A percentile compares a stretch with the other conserved stretches of the same genome.
phyloP scores from a whole-genome alignment of 2,888 invertebrate species.

The Tinea trinotella region DNA sequence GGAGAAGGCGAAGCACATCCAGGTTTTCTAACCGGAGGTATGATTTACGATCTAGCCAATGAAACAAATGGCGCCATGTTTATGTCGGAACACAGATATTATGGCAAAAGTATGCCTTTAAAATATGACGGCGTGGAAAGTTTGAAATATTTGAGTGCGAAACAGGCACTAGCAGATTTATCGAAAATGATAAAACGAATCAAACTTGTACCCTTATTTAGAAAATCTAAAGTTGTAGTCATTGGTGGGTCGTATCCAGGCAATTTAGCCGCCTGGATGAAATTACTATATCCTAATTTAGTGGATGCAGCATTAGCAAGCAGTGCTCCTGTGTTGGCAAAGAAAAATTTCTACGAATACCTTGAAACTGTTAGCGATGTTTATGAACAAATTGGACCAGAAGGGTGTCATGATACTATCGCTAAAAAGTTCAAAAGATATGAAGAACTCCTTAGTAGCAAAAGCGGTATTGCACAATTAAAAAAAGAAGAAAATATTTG shows the following conservation, averaged over 20 bases:
- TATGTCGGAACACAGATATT: conserved; percentile 50
- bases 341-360: conserved; percentile 53
- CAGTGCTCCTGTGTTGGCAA: conserved; percentile 55
- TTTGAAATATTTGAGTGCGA: conserved; percentile 44
- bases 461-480: conserved; percentile 37
- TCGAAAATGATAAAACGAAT: conserved; percentile 38
- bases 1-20: conserved; percentile 45
- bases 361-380: conserved; percentile 49
- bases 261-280: conserved; percentile 59
- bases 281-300: conserved; percentile 45
- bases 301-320: conserved; percentile 54
- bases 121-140: conserved; percentile 35
- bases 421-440: conserved; percentile 37
- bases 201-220: conserved; percentile 33
- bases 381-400: conserved; percentile 44
- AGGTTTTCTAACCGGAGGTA: conserved; percentile 40
- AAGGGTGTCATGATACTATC: conserved; percentile 39
- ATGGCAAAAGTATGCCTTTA: conserved; percentile 52
- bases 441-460: conserved; percentile 36
- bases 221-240: conserved; percentile 46
- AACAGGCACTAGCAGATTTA: conserved; percentile 52
- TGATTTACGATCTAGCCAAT: conserved; percentile 45
- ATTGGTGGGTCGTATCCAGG: conserved; percentile 58
- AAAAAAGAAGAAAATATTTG: conserved; percentile 52
- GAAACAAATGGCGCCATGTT: conserved; percentile 57